These are phyloP conservation scores for Sycophaga agraensis DNA, from an alignment of 1,140 invertebrate species.

Conservation along the genomic window DNA sequence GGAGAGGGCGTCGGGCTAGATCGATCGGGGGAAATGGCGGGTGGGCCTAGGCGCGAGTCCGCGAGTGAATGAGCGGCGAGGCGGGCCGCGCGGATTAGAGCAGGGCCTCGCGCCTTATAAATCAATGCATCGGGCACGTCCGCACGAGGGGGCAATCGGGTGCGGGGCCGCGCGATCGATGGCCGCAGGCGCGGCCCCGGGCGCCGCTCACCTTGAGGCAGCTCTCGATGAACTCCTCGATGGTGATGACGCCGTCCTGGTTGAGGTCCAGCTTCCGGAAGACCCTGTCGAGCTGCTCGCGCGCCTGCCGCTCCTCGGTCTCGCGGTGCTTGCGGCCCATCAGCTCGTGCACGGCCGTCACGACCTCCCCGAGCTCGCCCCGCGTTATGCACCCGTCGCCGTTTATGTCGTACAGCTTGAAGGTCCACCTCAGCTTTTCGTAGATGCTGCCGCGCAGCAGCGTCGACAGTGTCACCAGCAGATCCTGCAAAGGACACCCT, in stretches of 20 bases:
- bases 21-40: too few species aligned
- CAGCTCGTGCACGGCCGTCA: constrained; percentile 89
- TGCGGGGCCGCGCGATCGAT: too few species aligned
- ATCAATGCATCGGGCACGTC: too few species aligned
- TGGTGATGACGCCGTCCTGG: constrained; percentile 92
- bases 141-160: too few species aligned
- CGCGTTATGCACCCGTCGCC: constrained; percentile 92
- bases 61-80: too few species aligned
- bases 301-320: constrained; percentile 77
- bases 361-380: constrained; percentile 85
- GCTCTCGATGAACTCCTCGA: constrained; percentile 95
- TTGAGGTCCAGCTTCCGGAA: constrained; percentile 91
- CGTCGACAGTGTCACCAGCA: constrained; percentile 86
- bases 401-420: constrained; percentile 93
- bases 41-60: too few species aligned
- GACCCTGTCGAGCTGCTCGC: constrained; percentile 79
- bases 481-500: constrained; percentile 80
- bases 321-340: constrained; percentile 74
- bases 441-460: constrained; percentile 86
- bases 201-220: constrained; percentile 76
- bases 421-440: constrained; percentile 91
- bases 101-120: too few species aligned
- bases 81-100: too few species aligned
- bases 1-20: too few species aligned
- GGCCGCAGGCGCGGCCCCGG: too few species aligned